Percentiles rank a stretch among this genome's conserved stretches.
Conservation (phyloP, 2,797 vertebrate species). For the Gymnoscopelus microlampas region DNA sequence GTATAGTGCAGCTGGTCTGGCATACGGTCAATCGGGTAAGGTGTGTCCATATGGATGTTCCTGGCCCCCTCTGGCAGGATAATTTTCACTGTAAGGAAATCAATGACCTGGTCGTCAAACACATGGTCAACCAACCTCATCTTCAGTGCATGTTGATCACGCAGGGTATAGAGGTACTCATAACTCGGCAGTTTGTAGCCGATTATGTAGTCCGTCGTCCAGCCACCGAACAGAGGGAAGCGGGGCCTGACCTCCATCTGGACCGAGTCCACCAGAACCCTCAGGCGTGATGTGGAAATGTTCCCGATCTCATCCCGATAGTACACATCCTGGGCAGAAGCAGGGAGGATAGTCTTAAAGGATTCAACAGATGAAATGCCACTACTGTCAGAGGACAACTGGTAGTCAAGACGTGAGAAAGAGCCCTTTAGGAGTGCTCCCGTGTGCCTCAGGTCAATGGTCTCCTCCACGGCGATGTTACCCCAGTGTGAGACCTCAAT, state of each 20-base stretch:
- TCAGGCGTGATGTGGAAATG: slow-evolving; percentile 97
- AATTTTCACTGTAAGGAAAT: slow-evolving; percentile 93
- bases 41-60: slow-evolving; percentile 94
- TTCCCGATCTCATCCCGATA: slow-evolving; percentile 98
- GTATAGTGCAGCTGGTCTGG: slow-evolving; percentile 95
- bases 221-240: slow-evolving; percentile 96
- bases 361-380: slow-evolving; percentile 98
- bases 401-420: slow-evolving; percentile 98
- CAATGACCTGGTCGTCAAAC: slow-evolving; percentile 97
- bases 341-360: slow-evolving; percentile 99
- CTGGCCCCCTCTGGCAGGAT: slow-evolving; percentile 96
- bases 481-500: slow-evolving; percentile 99
- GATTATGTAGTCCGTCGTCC: slow-evolving; percentile 98
- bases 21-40: slow-evolving; percentile 89
- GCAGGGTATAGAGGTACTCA: slow-evolving; percentile 96
- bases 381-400: slow-evolving; percentile 93
- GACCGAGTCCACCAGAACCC: slow-evolving; percentile 95
- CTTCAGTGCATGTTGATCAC: slow-evolving; percentile 97
- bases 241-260: slow-evolving; percentile 97
- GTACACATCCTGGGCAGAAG: slow-evolving; percentile 97
- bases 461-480: slow-evolving; percentile 98
- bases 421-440: slow-evolving; percentile 94
- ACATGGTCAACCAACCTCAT: slow-evolving; percentile 98
- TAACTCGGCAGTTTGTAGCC: slow-evolving; percentile 99
- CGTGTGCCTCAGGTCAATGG: slow-evolving; percentile 94